These are phyloP conservation scores for Oceanites oceanicus DNA, from an alignment of 2,113 vertebrate genomes.

Conservation along the genomic window DNA sequence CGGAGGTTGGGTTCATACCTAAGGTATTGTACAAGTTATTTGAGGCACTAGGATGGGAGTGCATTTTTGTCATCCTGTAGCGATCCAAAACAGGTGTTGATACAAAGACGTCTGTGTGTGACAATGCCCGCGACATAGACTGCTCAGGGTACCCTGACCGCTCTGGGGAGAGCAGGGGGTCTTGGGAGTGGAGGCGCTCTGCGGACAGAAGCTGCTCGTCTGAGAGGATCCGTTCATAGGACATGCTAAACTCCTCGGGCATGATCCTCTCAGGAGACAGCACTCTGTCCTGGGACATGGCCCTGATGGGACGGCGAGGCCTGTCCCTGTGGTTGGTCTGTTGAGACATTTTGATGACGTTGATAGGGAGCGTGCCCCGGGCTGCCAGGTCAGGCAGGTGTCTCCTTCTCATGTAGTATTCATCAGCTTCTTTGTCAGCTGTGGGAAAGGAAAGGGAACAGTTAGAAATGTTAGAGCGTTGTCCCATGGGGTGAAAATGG, in stretches of 20 bases:
- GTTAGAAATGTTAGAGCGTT: background rate
- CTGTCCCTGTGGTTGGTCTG: slow-evolving; percentile 85
- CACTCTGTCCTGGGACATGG: slow-evolving; percentile 97
- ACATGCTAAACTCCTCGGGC: slow-evolving; percentile 84
- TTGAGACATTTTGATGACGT: slow-evolving; percentile 92
- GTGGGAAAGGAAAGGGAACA: slow-evolving; percentile 22
- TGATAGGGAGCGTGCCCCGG: slow-evolving; percentile 91
- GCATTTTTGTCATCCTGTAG: slow-evolving; percentile 99
- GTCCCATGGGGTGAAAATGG: no score
- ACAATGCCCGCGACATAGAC: slow-evolving; percentile 91
- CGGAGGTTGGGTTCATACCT: slow-evolving; percentile 87
- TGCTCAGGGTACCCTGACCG: slow-evolving; percentile 87
- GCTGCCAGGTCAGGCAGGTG: slow-evolving; percentile 95
- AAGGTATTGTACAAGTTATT: slow-evolving; percentile 94
- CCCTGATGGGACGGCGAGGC: slow-evolving; percentile 89
- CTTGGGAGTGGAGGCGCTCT: slow-evolving; percentile 93
- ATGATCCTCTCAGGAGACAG: slow-evolving; percentile 84
- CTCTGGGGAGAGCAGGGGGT: slow-evolving; percentile 95
- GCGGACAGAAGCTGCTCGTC: slow-evolving; percentile 93
- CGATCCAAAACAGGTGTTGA: slow-evolving; percentile 94
- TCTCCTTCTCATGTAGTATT: slow-evolving; percentile 93
- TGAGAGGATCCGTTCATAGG: slow-evolving; percentile 89
- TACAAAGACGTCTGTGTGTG: slow-evolving; percentile 95
- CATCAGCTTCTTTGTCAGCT: slow-evolving; percentile 97
- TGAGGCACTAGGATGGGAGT: slow-evolving; percentile 98